Percentiles rank a stretch among this genome's conserved stretches.
These are phyloP conservation scores for Leucoraja ocellata DNA, from an alignment of 2,797 vertebrate species.

Conservation along the genomic window DNA sequence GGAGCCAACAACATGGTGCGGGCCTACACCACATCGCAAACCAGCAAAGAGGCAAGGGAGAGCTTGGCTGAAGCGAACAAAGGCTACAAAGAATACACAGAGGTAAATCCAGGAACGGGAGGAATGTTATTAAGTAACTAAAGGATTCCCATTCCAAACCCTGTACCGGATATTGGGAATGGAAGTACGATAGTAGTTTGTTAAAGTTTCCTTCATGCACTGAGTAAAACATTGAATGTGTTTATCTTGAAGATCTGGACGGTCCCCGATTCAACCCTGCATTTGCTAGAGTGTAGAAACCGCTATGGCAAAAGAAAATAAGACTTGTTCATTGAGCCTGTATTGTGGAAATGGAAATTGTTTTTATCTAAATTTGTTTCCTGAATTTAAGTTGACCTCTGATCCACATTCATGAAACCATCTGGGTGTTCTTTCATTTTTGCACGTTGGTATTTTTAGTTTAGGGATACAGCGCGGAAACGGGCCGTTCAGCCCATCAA, in stretches of 20 bases:
- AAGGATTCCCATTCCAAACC: neutral
- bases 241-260: neutral
- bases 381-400: neutral
- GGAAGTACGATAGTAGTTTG: neutral
- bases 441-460: neutral
- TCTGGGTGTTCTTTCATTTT: neutral
- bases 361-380: neutral
- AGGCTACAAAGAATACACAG: slow-evolving; percentile 87
- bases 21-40: slow-evolving; percentile 73
- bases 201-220: neutral
- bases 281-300: neutral
- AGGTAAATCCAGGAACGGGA: slow-evolving; percentile 62
- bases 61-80: slow-evolving; percentile 84
- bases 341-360: too few species aligned
- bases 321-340: too few species aligned
- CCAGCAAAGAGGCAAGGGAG: slow-evolving; percentile 82
- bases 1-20: slow-evolving; percentile 91
- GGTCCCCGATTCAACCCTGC: neutral
- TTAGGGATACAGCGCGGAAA: too few species aligned
- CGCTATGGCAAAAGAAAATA: too few species aligned
- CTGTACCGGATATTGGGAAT: neutral
- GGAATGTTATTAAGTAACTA: too few species aligned
- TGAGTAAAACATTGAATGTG: too few species aligned
- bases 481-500: too few species aligned
- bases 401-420: neutral